These are phyloP conservation scores for Tragelaphus buxtoni DNA, from an alignment of 2,113 vertebrate species.

Conservation along the genomic window DNA sequence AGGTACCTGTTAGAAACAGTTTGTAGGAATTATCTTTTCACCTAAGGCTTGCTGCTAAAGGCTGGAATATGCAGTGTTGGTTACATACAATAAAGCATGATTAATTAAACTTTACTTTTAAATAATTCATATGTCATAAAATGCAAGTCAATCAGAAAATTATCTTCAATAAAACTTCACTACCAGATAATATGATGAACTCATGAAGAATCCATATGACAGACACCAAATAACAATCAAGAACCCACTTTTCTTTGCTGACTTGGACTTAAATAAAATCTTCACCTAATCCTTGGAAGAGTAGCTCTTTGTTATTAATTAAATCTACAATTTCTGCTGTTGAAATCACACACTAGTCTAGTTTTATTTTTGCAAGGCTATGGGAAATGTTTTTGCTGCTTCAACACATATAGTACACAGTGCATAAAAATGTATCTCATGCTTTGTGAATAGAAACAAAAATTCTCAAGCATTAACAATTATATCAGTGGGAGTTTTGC, in stretches of 20 bases:
- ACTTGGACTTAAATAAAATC: constrained; percentile 41
- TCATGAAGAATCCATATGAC: constrained; percentile 31
- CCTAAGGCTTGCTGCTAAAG: background rate
- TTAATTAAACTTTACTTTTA: constrained; percentile 46
- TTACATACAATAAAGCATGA: background rate
- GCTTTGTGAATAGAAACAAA: constrained; percentile 59
- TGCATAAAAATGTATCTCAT: constrained; percentile 47
- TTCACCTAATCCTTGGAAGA: constrained; percentile 58
- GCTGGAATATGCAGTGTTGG: background rate
- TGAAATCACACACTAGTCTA: background rate
- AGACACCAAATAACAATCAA: constrained; percentile 12
- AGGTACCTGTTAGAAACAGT: background rate
- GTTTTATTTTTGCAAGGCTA: constrained; percentile 54
- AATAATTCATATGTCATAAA: constrained; percentile 40
- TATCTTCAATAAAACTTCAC: constrained; percentile 52
- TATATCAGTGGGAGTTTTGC: constrained; percentile 36
- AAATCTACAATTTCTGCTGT: constrained; percentile 40
- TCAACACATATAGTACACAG: constrained; percentile 53
- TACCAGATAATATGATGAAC: constrained; percentile 53
- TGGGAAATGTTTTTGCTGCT: constrained; percentile 59
- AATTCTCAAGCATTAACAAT: constrained; percentile 36
- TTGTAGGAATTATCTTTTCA: background rate
- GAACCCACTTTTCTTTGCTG: constrained; percentile 40
- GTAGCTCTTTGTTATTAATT: constrained; percentile 41
- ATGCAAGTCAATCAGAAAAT: constrained; percentile 61